Conservation (phyloP, 2,113 vertebrate species). For the Tachysurus fulvidraco region DNA sequence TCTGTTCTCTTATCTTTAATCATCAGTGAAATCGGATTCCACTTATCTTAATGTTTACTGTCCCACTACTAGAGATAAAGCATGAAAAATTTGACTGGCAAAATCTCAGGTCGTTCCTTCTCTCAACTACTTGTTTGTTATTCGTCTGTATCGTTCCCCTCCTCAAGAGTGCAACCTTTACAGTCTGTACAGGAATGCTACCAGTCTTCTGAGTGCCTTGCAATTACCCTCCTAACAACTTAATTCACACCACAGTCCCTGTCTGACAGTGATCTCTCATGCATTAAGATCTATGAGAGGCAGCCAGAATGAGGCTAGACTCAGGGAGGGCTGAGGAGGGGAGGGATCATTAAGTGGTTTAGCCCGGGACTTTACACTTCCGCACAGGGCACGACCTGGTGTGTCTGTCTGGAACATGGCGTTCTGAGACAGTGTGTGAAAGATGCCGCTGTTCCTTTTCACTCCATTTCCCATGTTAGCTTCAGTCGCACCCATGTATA, state of each 20-base stretch:
- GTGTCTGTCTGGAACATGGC: slow-evolving; percentile 45
- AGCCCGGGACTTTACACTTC: slow-evolving; percentile 40
- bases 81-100: not conserved
- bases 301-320: slow-evolving; percentile 7
- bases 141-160: not conserved
- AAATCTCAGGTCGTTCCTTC: not conserved
- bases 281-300: slow-evolving; percentile 21
- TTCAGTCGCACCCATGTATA: slow-evolving; percentile 16
- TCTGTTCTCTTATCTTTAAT: not conserved
- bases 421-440: slow-evolving; percentile 23
- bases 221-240: slow-evolving; percentile 18
- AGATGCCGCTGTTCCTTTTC: not conserved
- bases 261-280: not conserved
- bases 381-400: slow-evolving; percentile 36
- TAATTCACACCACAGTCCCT: not conserved
- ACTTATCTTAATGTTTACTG: not conserved
- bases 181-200: not conserved
- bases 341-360: slow-evolving; percentile 46
- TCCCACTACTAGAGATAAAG: slow-evolving; percentile 20
- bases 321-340: slow-evolving; percentile 36
- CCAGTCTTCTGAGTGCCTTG: not conserved
- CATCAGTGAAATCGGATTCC: slow-evolving; percentile 20
- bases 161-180: not conserved
- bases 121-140: not conserved
- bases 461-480: slow-evolving; percentile 13